These are phyloP conservation scores for Etheostoma nigrum DNA, from an alignment of 2,797 vertebrate species.

Conservation along the genomic window DNA sequence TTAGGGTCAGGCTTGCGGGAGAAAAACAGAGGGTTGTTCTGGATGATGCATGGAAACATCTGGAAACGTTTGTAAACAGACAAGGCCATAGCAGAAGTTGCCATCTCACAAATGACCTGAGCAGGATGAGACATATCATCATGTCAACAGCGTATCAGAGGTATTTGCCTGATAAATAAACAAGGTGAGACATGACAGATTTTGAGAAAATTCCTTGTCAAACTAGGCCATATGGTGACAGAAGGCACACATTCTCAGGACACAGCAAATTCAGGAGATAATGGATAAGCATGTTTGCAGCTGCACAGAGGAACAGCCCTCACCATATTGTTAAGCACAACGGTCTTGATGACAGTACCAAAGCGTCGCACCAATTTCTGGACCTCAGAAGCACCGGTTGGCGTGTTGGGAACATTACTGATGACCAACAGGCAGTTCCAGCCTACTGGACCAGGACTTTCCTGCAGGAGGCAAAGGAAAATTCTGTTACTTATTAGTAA, in stretches of 20 bases:
- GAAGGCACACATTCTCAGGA: not conserved
- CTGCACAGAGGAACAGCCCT: slow-evolving; percentile 7
- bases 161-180: not conserved
- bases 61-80: slow-evolving; percentile 76
- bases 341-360: slow-evolving; percentile 74
- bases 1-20: slow-evolving; percentile 73
- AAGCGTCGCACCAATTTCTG: slow-evolving; percentile 89
- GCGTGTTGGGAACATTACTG: slow-evolving; percentile 86
- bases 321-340: slow-evolving; percentile 73
- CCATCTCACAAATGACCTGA: slow-evolving; percentile 82
- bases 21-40: slow-evolving; percentile 78
- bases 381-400: slow-evolving; percentile 82
- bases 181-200: not conserved
- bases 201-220: not conserved
- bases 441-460: slow-evolving; percentile 18
- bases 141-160: not conserved
- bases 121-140: not conserved
- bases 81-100: slow-evolving; percentile 63
- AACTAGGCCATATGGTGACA: not conserved
- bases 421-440: slow-evolving; percentile 86
- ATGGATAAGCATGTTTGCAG: not conserved
- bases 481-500: not conserved
- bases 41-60: slow-evolving; percentile 76
- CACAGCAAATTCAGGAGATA: not conserved
- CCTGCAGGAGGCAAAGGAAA: slow-evolving; percentile 40